Evolutionary conservation across 1,140 invertebrate species (phyloP), one percentile per base, ranked within the genome.

Genomic region (Pemphigus obesinymphae): DNA sequence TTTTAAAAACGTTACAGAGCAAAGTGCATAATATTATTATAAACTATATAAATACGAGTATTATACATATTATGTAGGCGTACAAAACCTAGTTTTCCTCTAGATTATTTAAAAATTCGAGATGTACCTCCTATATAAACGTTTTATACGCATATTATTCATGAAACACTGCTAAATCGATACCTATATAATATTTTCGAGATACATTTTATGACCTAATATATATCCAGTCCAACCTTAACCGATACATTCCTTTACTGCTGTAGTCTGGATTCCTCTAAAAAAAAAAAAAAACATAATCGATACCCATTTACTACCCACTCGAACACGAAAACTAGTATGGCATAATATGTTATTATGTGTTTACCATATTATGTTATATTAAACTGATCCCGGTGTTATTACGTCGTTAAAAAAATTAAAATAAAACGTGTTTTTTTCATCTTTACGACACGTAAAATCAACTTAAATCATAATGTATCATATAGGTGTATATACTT

Each of bases 211-310:
- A 40, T 10, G 10, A 5, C 4, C 10, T 5, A 5, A 40, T 40
- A 40, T 40, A 40, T 40, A 45, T 45, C 8, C 43, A 45, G 43
- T 45, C 34, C 34, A 20, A 63, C 6, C 31, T 45, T 23, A 29
- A 70, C 17, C 66, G 40, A 70, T 70, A 70, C 68, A 70, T 70
- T 70, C 68, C 66, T 43, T n/a, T n/a, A n/a, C n/a, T n/a, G n/a
- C n/a, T n/a, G n/a, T n/a, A n/a, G n/a, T n/a, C n/a, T n/a, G n/a
- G 7, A 43, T 43, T 26, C 66, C 37, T 23, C 43, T 11, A 17
- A 70, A 70, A 70, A 45, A 70, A 37, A 70, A 45, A 17, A 70
- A 70, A 70, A 45, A 70, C 68, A 70, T 70, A 29, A 70, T 70
- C 66, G n/a, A 43, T 68, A 68, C 66, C 4, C 37, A 70, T 45